phyloP scores from a whole-genome alignment of 2,797 vertebrate genomes.

The Coilia nasus region DNA sequence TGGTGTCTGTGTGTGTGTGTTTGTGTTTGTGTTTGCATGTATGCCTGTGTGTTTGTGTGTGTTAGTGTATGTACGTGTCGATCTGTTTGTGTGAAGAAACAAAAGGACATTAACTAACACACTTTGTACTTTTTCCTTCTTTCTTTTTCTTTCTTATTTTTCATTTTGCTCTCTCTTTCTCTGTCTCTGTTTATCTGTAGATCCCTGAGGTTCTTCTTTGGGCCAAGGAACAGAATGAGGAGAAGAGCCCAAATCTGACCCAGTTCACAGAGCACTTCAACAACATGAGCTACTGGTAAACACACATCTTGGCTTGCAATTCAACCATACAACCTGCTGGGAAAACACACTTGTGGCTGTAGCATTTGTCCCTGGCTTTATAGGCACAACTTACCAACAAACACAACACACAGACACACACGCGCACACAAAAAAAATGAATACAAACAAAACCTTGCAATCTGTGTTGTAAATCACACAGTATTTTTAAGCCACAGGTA shows the following conservation, averaged over 20 bases:
- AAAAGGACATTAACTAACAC: background rate
- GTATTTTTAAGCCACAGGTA: background rate
- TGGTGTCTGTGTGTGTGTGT: background rate
- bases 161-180: background rate
- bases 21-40: background rate
- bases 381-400: too few relatives aligned
- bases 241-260: constrained; percentile 97
- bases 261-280: constrained; percentile 99
- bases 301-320: background rate
- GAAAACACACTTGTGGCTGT: too few relatives aligned
- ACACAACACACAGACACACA: too few relatives aligned
- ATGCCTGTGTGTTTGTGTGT: background rate
- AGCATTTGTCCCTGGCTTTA: too few relatives aligned
- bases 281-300: constrained; percentile 99
- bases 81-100: background rate
- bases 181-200: constrained; percentile 65
- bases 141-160: too few relatives aligned
- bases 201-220: constrained; percentile 98
- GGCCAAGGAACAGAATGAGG: constrained; percentile 99
- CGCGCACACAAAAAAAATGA: too few relatives aligned
- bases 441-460: too few relatives aligned
- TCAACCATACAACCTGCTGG: too few relatives aligned
- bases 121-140: too few relatives aligned
- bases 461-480: too few relatives aligned
- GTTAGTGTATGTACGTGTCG: background rate